Conservation (phyloP, 2,888 invertebrate genomes). For the Cepaea hortensis region DNA sequence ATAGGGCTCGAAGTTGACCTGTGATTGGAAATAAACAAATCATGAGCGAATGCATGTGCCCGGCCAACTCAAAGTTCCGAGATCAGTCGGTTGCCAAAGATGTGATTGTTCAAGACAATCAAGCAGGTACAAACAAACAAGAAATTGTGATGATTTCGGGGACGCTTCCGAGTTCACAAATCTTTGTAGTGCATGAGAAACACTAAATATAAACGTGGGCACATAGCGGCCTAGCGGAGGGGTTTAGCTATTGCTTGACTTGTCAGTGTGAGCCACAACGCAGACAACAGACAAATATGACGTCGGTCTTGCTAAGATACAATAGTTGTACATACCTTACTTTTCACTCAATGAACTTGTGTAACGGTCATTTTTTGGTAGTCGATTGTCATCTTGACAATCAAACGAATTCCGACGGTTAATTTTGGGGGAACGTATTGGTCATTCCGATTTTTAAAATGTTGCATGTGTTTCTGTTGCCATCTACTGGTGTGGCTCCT, state of each 20-base stretch:
- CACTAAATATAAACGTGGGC: neutral
- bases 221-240: neutral
- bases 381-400: neutral
- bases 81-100: neutral
- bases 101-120: neutral
- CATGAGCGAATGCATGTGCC: too few relatives aligned
- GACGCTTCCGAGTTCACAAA: neutral
- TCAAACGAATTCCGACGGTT: neutral
- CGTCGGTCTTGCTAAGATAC: neutral
- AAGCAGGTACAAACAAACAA: neutral
- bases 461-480: too few relatives aligned
- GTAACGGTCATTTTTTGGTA: too few relatives aligned
- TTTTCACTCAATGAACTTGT: neutral
- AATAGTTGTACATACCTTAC: neutral
- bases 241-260: neutral
- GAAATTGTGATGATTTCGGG: neutral
- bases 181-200: neutral
- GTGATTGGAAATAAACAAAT: too few relatives aligned
- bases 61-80: too few relatives aligned
- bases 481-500: too few relatives aligned
- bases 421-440: neutral
- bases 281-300: neutral
- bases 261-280: neutral
- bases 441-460: too few relatives aligned
- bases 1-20: too few relatives aligned